These are phyloP conservation scores for Caretta caretta DNA, from an alignment of 2,113 vertebrate genomes.

Conservation along the genomic window DNA sequence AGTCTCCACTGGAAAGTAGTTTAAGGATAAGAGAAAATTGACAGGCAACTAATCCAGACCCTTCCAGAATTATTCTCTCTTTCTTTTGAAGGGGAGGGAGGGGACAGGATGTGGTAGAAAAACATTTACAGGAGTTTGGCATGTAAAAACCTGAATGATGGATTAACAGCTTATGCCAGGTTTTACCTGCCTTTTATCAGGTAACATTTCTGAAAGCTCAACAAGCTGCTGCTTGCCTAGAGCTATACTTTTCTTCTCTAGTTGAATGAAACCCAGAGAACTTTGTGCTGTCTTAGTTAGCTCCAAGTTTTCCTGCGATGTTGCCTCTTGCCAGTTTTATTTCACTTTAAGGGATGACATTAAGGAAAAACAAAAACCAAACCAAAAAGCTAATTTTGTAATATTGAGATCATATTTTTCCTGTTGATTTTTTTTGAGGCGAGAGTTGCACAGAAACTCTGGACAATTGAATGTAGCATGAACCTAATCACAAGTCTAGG, in stretches of 20 bases:
- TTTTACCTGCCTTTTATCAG: slow-evolving; percentile 73
- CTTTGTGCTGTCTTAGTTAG: slow-evolving; percentile 23
- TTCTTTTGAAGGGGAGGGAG: slow-evolving; percentile 61
- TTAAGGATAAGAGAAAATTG: background rate
- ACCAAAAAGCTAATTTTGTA: background rate
- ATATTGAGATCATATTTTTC: background rate
- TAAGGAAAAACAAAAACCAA: background rate
- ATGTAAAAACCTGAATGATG: slow-evolving; percentile 77
- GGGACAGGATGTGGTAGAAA: slow-evolving; percentile 76
- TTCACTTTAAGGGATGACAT: background rate
- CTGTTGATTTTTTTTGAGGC: accelerated
- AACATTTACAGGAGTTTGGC: slow-evolving; percentile 73
- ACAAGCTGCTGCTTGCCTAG: slow-evolving; percentile 73
- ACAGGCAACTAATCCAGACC: slow-evolving; percentile 58
- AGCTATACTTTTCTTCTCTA: slow-evolving; percentile 55
- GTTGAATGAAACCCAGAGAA: slow-evolving; percentile 31
- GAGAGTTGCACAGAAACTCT: background rate
- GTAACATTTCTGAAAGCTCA: slow-evolving; percentile 68
- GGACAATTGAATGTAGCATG: background rate
- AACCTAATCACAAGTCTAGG: slow-evolving; percentile 46
- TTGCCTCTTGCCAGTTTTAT: slow-evolving; percentile 15
- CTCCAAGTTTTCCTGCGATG: slow-evolving; percentile 22
- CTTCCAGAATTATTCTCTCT: slow-evolving; percentile 74
- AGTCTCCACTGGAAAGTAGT: background rate
- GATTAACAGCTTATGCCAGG: slow-evolving; percentile 73